phyloP scores from a whole-genome alignment of 2,113 vertebrate genomes.

The Varanus salvator region DNA sequence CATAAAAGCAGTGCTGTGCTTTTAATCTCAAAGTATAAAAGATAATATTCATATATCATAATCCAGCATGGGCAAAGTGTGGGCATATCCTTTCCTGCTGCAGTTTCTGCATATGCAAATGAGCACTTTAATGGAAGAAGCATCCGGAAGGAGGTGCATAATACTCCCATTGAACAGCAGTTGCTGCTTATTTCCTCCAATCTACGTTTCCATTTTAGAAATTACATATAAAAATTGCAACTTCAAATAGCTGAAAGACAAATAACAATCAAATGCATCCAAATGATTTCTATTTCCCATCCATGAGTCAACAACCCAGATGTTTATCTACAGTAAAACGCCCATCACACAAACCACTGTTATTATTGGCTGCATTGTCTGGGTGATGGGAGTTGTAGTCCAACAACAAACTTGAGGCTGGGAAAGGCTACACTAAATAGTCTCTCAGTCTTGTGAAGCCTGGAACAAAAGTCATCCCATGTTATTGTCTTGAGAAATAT shows the following conservation, averaged over 20 bases:
- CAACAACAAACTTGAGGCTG: no score
- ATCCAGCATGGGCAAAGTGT: background rate
- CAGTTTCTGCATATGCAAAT: background rate
- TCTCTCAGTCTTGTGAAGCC: background rate
- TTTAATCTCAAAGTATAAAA: background rate
- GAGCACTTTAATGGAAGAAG: background rate
- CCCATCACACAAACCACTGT: no score
- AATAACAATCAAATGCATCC: background rate
- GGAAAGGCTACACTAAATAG: no score
- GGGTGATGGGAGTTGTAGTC: no score
- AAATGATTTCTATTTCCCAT: no score
- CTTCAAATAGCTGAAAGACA: background rate
- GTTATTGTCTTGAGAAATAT: background rate
- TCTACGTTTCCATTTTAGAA: background rate
- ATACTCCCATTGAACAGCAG: background rate
- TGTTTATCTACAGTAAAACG: no score
- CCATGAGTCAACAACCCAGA: no score
- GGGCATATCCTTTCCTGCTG: background rate
- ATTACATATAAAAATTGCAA: background rate
- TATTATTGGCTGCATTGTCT: no score
- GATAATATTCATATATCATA: background rate
- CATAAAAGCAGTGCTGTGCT: background rate
- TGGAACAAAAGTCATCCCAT: background rate
- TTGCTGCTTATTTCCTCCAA: background rate
- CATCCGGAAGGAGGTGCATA: no score